Evolutionary conservation across 2,888 invertebrate genomes (phyloP).

Genomic region (Nezara viridula): DNA sequence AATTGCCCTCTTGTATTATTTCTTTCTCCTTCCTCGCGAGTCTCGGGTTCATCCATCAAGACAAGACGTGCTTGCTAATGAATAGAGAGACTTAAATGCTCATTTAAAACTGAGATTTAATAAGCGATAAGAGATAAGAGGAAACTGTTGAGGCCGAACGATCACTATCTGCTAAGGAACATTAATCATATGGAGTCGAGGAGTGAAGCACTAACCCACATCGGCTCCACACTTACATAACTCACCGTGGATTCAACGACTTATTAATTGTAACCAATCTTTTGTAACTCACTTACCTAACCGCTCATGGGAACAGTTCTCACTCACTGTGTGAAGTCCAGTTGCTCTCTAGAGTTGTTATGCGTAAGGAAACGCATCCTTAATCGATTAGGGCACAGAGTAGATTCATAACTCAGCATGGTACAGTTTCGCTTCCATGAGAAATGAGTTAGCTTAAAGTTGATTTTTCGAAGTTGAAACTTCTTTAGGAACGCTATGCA

Average conservation of each 20-base stretch:
- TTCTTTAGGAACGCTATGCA: no score
- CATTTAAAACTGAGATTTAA: constrained; percentile 1
- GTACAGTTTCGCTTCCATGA: no score
- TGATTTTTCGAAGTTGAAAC: no score
- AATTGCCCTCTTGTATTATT: not conserved
- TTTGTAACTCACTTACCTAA: constrained; percentile 11
- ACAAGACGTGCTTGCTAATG: not conserved
- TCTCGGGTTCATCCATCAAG: not conserved
- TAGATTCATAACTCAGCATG: no score
- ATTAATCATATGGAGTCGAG: not conserved
- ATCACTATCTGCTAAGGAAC: not conserved
- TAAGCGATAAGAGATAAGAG: not conserved
- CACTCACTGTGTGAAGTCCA: not conserved
- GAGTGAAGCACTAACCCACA: not conserved
- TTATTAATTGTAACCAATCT: constrained; percentile 15
- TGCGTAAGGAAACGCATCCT: not conserved
- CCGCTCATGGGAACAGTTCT: not conserved
- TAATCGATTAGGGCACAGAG: not conserved
- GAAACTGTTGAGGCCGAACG: not conserved
- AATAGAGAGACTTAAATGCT: not conserved
- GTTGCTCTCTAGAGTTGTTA: not conserved
- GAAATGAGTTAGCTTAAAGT: no score
- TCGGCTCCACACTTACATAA: not conserved
- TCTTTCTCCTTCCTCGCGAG: not conserved
- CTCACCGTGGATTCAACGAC: not conserved